Evolutionary conservation across 2,113 vertebrate genomes (phyloP).

Genomic region (Mustelus asterias): DNA sequence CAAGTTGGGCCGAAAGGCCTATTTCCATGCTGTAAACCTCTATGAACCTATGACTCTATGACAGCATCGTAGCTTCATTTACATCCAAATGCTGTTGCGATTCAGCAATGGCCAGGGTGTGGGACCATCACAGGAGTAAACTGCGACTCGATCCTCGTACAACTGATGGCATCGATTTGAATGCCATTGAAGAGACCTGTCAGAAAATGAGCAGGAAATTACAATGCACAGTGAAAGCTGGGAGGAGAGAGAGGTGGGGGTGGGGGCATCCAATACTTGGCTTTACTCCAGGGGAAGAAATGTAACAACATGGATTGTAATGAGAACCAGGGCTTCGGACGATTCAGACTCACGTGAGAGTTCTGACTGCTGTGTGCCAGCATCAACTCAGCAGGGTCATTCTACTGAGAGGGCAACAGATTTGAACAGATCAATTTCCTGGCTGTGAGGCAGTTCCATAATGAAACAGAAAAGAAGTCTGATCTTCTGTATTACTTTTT

Average conservation of each 20-base stretch:
- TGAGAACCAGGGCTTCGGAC: neutral
- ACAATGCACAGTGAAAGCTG: neutral
- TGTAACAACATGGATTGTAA: neutral
- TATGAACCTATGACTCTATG: too few relatives aligned
- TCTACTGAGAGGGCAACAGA: neutral
- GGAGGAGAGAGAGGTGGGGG: too few relatives aligned
- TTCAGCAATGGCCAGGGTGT: neutral
- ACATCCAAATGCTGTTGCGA: neutral
- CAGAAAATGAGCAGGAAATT: neutral
- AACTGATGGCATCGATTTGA: neutral
- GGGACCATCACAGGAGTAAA: neutral
- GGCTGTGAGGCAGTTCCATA: neutral
- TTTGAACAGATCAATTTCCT: neutral
- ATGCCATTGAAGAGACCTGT: neutral
- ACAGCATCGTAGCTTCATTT: neutral
- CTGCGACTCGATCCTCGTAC: neutral
- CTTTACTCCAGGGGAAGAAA: neutral
- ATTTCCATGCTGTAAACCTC: too few relatives aligned
- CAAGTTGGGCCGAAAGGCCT: too few relatives aligned
- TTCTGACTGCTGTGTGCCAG: neutral
- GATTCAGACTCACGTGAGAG: neutral
- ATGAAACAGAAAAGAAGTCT: neutral
- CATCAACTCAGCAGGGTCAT: neutral
- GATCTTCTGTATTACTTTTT: neutral
- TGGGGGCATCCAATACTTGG: neutral